Conservation (phyloP, 1,140 invertebrate species). For the Macrobrachium rosenbergii region DNA sequence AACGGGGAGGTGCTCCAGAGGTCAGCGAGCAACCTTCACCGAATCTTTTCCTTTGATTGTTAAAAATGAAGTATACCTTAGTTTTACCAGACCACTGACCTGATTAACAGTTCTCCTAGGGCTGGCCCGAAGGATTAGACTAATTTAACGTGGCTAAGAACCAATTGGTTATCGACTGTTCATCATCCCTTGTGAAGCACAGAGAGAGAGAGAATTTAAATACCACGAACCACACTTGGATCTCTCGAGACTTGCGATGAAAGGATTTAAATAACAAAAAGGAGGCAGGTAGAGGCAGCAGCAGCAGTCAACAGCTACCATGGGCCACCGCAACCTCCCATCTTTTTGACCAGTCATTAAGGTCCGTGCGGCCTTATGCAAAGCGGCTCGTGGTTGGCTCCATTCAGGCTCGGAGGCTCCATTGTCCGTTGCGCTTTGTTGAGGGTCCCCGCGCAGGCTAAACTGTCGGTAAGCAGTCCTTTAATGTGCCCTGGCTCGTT, state of each 20-base stretch:
- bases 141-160: too few species aligned
- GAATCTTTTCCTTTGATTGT: too few species aligned
- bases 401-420: constrained; percentile 26
- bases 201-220: constrained; percentile 3
- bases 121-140: too few species aligned
- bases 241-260: too few species aligned
- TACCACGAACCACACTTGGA: neutral
- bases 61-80: too few species aligned
- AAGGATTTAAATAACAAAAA: neutral
- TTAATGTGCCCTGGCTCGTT: constrained; percentile 21
- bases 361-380: constrained; percentile 32
- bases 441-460: neutral
- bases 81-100: too few species aligned
- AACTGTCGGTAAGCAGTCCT: constrained; percentile 37
- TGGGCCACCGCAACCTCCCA: neutral
- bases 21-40: too few species aligned
- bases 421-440: constrained; percentile 42
- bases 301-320: constrained; percentile 19
- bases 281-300: neutral
- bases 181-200: too few species aligned
- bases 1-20: too few species aligned
- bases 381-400: constrained; percentile 40
- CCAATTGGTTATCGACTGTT: too few species aligned
- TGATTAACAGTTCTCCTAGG: too few species aligned
- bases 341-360: constrained; percentile 40